A percentile compares a stretch with the other conserved stretches of the same genome.
These are phyloP conservation scores for Torymus texanus DNA, from an alignment of 2,888 invertebrate species.

Conservation along the genomic window DNA sequence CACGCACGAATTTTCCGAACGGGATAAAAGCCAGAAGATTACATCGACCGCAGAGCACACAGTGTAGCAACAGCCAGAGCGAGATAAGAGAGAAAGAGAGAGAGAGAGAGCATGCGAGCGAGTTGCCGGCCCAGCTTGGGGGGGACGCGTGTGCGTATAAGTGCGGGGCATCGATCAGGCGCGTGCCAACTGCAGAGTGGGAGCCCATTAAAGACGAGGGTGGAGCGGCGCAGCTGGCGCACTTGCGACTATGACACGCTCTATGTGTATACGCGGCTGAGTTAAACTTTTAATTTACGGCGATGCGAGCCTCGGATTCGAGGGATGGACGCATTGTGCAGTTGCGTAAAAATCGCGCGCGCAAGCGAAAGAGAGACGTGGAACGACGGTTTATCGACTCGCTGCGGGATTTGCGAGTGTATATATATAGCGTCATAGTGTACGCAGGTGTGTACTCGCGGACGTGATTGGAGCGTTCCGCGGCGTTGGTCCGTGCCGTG, in stretches of 20 bases:
- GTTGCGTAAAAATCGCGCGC: too few species aligned
- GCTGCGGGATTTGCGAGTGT: too few species aligned
- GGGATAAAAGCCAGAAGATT: not conserved
- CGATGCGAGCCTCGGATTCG: not conserved
- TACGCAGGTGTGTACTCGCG: too few species aligned
- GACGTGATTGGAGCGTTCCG: too few species aligned
- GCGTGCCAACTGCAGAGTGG: constrained; percentile 41
- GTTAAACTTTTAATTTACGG: constrained; percentile 47
- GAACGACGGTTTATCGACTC: too few species aligned
- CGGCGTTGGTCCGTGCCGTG: too few species aligned
- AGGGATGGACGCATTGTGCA: too few species aligned
- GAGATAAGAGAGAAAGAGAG: not conserved
- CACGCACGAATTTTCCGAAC: constrained; percentile 16
- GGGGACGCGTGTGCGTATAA: not conserved
- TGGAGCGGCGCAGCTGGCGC: constrained; percentile 26
- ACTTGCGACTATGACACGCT: not conserved
- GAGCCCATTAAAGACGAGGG: constrained; percentile 29
- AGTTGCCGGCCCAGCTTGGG: not conserved
- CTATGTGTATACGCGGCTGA: not conserved
- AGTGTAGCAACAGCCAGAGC: too few species aligned
- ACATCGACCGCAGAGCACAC: not conserved
- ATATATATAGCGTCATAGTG: too few species aligned
- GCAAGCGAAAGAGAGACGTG: too few species aligned
- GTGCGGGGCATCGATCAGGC: constrained; percentile 33
- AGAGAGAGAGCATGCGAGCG: not conserved